A percentile compares a stretch with the other conserved stretches of the same genome.
Evolutionary conservation across 2,797 vertebrate genomes (phyloP).

Genomic region (Erethizon dorsatum): DNA sequence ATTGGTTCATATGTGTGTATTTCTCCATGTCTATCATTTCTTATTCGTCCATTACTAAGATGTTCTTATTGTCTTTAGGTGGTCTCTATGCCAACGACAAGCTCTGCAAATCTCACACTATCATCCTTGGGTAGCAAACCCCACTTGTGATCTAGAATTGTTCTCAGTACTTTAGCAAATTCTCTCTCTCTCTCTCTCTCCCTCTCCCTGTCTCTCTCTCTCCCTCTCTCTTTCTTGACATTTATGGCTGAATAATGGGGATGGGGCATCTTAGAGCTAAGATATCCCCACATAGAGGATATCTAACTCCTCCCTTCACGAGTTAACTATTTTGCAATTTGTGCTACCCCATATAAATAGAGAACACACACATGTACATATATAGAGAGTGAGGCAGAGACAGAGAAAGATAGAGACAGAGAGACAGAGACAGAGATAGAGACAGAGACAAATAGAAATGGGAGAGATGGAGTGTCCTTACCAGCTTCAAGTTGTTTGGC

Average conservation of each 20-base stretch:
- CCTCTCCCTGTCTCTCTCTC: background rate
- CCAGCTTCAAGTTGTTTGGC: background rate
- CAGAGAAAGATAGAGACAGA: background rate
- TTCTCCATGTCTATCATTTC: background rate
- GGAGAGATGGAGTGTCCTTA: background rate
- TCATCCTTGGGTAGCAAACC: background rate
- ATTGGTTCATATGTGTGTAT: background rate
- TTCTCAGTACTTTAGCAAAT: background rate
- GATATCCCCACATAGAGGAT: background rate
- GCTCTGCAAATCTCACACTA: background rate
- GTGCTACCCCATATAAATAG: background rate
- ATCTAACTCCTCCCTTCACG: background rate
- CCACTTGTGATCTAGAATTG: background rate
- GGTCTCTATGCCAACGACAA: background rate
- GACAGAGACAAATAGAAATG: background rate
- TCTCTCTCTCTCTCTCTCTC: background rate
- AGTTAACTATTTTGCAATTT: background rate
- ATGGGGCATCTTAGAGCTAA: background rate
- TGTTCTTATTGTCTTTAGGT: background rate
- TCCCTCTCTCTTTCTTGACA: background rate
- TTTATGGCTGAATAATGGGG: background rate
- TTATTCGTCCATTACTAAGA: background rate
- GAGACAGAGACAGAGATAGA: background rate
- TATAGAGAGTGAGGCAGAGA: background rate
- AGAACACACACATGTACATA: background rate